Evolutionary conservation across 1,140 invertebrate species (phyloP).

Genomic region (Melipona quadrifasciata): DNA sequence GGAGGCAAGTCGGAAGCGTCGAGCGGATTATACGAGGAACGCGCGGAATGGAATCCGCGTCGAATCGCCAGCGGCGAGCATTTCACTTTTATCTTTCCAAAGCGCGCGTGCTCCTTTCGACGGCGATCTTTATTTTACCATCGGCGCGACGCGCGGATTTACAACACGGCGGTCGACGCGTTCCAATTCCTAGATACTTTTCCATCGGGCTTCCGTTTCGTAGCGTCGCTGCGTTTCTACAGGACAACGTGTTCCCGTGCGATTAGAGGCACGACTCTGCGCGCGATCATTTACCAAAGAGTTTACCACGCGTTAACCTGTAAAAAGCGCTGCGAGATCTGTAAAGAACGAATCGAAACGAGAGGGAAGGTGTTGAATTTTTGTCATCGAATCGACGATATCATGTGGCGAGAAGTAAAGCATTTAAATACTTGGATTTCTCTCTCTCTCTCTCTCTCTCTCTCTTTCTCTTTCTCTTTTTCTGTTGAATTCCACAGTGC

Average conservation of each 20-base stretch:
- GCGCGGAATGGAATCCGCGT: not conserved
- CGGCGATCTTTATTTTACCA: conserved; percentile 67
- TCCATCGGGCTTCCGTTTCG: conserved; percentile 56
- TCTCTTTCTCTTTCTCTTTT: not conserved
- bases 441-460: not conserved
- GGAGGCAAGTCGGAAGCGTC: conserved; percentile 5
- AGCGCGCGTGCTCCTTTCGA: conserved; percentile 59
- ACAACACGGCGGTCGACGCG: conserved; percentile 23
- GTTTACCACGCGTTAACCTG: conserved; percentile 21
- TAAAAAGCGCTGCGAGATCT: not conserved
- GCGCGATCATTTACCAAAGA: conserved; percentile 28
- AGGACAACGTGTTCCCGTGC: too few species aligned
- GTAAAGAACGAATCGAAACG: conserved; percentile 10
- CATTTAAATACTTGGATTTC: too few species aligned
- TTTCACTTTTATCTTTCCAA: conserved; percentile 62
- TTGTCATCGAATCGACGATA: too few species aligned
- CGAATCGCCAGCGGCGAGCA: too few species aligned
- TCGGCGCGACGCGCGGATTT: not conserved
- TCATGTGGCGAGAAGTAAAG: too few species aligned
- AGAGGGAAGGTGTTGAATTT: not conserved
- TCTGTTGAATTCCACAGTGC: not conserved
- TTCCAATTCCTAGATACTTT: conserved; percentile 37
- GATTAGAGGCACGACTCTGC: conserved; percentile 1
- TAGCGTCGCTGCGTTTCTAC: not conserved
- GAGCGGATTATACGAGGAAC: not conserved